Evolutionary conservation across 2,888 invertebrate species (phyloP).

Genomic region (Galeruca laticollis): DNA sequence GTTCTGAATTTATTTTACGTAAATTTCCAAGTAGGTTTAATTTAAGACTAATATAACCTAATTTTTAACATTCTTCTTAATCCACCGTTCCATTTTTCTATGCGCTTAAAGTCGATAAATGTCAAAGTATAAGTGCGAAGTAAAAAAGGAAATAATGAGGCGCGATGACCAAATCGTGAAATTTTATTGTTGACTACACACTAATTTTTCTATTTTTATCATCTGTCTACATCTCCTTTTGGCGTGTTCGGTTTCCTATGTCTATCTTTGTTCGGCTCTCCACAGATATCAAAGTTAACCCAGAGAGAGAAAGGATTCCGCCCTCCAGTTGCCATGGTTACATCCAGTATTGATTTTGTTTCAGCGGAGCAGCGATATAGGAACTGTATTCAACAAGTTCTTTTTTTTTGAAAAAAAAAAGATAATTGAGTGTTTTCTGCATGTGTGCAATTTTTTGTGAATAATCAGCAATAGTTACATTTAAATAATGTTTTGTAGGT

Average conservation of each 20-base stretch:
- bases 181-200: constrained; percentile 17
- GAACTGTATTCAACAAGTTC: constrained; percentile 15
- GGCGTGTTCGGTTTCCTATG: background rate
- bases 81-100: background rate
- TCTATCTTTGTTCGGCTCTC: background rate
- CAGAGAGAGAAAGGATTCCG: background rate
- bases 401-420: background rate
- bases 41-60: too few species aligned
- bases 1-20: too few species aligned
- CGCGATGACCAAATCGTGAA: constrained; percentile 1
- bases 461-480: too few species aligned
- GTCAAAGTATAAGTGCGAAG: too few species aligned
- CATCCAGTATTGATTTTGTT: constrained; percentile 25
- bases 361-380: background rate
- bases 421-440: background rate
- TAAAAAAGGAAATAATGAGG: background rate
- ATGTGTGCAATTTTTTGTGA: background rate
- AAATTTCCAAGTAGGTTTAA: too few species aligned
- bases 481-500: background rate
- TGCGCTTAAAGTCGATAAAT: too few species aligned
- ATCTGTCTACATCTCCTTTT: background rate
- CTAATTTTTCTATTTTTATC: constrained; percentile 15
- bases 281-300: constrained; percentile 1
- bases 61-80: too few species aligned
- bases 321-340: constrained; percentile 21